phyloP scores from a whole-genome alignment of 2,888 invertebrate genomes.

The Cantharis lateralis region DNA sequence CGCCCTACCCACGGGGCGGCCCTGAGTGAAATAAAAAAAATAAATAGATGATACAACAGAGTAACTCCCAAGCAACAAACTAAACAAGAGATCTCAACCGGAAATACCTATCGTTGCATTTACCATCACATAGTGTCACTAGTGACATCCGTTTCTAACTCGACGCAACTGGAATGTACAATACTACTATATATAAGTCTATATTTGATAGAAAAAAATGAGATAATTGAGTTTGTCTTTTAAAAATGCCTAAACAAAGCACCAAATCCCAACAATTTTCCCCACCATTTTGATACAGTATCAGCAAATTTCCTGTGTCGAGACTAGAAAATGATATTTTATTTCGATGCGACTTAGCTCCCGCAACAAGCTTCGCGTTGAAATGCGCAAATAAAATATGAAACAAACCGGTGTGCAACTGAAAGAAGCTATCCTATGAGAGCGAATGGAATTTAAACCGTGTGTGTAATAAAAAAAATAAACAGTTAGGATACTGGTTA shows the following conservation, averaged over 20 bases:
- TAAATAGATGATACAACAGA: neutral
- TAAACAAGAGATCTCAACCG: neutral
- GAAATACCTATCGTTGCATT: neutral
- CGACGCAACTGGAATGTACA: neutral
- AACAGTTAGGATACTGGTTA: too few relatives aligned
- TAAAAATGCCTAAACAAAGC: neutral
- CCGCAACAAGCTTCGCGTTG: too few relatives aligned
- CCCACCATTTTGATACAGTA: neutral
- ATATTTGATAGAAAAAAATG: too few relatives aligned
- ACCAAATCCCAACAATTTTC: neutral
- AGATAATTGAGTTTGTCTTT: neutral
- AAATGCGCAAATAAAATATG: too few relatives aligned
- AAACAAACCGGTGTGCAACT: too few relatives aligned
- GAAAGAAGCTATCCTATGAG: too few relatives aligned
- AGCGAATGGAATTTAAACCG: too few relatives aligned
- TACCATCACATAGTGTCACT: neutral
- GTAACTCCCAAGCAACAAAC: neutral
- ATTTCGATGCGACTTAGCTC: neutral
- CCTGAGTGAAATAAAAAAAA: too few relatives aligned
- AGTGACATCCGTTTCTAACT: neutral
- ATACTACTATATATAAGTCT: neutral
- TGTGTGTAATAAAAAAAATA: too few relatives aligned
- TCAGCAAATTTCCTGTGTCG: neutral
- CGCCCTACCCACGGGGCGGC: too few relatives aligned
- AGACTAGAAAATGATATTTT: neutral